phyloP scores from a whole-genome alignment of 2,113 vertebrate species.

The Dromiciops gliroides region DNA sequence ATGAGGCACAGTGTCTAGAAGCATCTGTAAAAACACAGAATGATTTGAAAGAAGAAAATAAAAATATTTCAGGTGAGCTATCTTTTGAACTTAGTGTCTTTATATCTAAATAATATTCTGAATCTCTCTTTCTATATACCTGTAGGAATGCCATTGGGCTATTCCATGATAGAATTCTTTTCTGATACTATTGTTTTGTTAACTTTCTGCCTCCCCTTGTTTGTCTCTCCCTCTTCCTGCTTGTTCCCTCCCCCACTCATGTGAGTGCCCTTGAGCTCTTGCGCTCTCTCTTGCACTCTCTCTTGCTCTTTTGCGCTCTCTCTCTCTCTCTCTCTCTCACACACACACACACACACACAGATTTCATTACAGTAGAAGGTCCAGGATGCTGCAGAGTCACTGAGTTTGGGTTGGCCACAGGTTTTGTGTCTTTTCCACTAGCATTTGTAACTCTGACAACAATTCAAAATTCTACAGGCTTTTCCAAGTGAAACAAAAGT shows the following conservation, averaged over 20 bases:
- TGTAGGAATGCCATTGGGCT: not conserved
- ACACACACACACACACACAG: no score
- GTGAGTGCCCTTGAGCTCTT: no score
- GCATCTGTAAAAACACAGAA: slow-evolving; percentile 66
- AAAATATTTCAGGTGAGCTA: slow-evolving; percentile 64
- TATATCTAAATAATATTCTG: not conserved
- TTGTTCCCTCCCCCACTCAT: not conserved
- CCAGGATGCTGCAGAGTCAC: not conserved
- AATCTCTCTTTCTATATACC: slow-evolving; percentile 28
- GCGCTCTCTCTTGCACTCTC: no score
- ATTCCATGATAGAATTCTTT: not conserved
- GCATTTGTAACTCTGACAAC: not conserved
- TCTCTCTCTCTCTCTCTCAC: not conserved
- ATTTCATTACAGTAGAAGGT: slow-evolving; percentile 4
- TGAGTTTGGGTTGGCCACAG: not conserved
- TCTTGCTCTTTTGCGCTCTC: no score
- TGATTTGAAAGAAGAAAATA: slow-evolving; percentile 68
- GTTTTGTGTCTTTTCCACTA: not conserved
- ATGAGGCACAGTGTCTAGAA: slow-evolving; percentile 68
- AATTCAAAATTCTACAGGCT: not conserved
- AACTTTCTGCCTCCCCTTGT: not conserved
- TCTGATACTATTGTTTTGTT: not conserved
- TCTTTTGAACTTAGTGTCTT: slow-evolving; percentile 24
- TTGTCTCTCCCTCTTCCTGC: not conserved
- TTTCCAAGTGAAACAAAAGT: not conserved